phyloP scores from a whole-genome alignment of 2,797 vertebrate genomes.

The Crax fasciolata region DNA sequence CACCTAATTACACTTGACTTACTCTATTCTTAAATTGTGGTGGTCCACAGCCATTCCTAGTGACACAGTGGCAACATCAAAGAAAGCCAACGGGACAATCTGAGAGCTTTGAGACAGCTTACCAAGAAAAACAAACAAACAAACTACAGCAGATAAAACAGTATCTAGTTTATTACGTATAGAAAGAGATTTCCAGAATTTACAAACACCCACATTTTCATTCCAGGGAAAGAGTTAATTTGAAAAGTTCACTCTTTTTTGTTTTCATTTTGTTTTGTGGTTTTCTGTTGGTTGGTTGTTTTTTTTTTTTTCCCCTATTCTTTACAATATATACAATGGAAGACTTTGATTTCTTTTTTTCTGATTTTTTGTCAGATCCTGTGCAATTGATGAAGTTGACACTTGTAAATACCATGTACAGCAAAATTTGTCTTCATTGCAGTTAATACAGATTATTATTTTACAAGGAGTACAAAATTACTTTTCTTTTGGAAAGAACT shows the following conservation, averaged over 20 bases:
- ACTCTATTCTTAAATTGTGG: constrained; percentile 42
- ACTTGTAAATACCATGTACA: constrained; percentile 80
- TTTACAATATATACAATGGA: constrained; percentile 89
- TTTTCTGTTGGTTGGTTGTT: constrained; percentile 44
- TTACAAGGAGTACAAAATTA: constrained; percentile 85
- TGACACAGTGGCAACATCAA: constrained; percentile 27
- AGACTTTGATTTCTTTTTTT: constrained; percentile 84
- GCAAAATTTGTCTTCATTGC: constrained; percentile 80
- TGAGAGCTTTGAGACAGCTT: constrained; percentile 11
- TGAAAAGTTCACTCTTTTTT: constrained; percentile 77
- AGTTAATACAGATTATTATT: constrained; percentile 80
- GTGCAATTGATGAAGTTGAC: constrained; percentile 79
- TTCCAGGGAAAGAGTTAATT: constrained; percentile 83
- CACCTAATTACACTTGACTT: neutral
- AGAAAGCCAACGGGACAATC: neutral
- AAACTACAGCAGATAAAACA: constrained; percentile 84
- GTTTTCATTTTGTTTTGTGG: constrained; percentile 51
- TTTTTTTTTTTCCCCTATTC: constrained; percentile 37
- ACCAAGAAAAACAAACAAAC: constrained; percentile 37
- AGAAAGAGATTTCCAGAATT: constrained; percentile 90
- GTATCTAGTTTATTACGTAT: constrained; percentile 92
- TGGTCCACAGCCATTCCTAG: neutral
- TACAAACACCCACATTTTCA: constrained; percentile 88
- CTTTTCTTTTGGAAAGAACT: constrained; percentile 84
- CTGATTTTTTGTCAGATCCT: constrained; percentile 78